These are phyloP conservation scores for Apamea epomidion DNA, from an alignment of 2,888 invertebrate species.

Conservation along the genomic window DNA sequence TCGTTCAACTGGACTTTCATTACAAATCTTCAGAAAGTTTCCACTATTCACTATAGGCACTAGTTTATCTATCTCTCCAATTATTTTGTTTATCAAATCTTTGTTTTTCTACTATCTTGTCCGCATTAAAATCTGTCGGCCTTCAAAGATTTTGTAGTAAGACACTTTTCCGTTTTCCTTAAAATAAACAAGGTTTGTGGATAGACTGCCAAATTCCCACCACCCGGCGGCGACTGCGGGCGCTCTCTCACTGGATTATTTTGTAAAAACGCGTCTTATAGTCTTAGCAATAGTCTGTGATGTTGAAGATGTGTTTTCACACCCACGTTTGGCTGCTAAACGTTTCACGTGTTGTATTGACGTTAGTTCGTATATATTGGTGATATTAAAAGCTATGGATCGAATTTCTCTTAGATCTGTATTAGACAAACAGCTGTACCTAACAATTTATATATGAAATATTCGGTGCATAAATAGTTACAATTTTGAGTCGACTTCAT, in stretches of 20 bases:
- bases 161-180: conserved; percentile 49
- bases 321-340: conserved; percentile 57
- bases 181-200: conserved; percentile 62
- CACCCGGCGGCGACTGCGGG: conserved; percentile 61
- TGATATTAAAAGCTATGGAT: conserved; percentile 27
- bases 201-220: conserved; percentile 61
- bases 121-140: conserved; percentile 23
- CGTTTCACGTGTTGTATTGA: conserved; percentile 42
- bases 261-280: conserved; percentile 67
- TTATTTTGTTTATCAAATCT: conserved; percentile 19
- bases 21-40: conserved; percentile 31
- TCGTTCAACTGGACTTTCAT: conserved; percentile 62
- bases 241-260: conserved; percentile 70
- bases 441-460: neutral
- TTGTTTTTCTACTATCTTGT: conserved; percentile 17
- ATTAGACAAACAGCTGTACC: neutral
- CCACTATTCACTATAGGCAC: conserved; percentile 23
- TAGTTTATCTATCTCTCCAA: neutral
- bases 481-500: neutral
- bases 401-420: conserved; percentile 16
- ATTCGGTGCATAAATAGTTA: neutral
- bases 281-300: conserved; percentile 27
- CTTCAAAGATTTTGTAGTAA: conserved; percentile 41
- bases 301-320: conserved; percentile 43
- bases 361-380: conserved; percentile 2